Percentiles rank a stretch among this genome's conserved stretches.
Conservation (phyloP, 2,113 vertebrate species). For the Clupea harengus region DNA sequence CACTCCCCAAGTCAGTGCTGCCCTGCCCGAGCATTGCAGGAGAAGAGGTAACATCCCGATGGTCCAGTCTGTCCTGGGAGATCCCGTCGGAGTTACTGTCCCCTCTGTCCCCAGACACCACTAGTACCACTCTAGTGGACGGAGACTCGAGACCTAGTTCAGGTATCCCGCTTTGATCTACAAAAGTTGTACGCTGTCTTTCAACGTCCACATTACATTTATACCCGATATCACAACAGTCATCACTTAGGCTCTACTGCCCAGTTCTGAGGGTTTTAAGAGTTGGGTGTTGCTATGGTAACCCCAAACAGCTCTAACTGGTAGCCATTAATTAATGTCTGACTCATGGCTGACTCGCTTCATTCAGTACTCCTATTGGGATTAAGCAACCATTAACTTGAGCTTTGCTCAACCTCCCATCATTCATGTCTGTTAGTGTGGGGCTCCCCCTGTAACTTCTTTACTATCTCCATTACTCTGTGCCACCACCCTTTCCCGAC, state of each 20-base stretch:
- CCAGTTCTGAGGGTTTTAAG: not conserved
- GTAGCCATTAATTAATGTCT: not conserved
- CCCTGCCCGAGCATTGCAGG: conserved; percentile 52
- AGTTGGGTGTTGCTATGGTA: not conserved
- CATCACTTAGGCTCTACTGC: not conserved
- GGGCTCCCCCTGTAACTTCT: conserved; percentile 22
- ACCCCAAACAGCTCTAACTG: not conserved
- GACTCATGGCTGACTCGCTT: not conserved
- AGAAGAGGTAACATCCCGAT: conserved; percentile 58
- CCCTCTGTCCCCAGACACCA: conserved; percentile 64
- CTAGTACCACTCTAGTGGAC: conserved; percentile 58
- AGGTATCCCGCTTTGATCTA: conserved; percentile 55
- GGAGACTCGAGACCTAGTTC: conserved; percentile 77
- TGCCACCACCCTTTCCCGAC: not conserved
- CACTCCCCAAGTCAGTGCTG: conserved; percentile 53
- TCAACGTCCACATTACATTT: not conserved
- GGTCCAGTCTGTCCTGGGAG: conserved; percentile 74
- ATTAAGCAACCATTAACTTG: conserved; percentile 63
- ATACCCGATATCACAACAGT: not conserved
- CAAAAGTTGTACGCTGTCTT: not conserved
- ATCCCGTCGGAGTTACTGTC: conserved; percentile 70
- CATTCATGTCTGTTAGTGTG: conserved; percentile 32
- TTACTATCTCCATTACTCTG: not conserved
- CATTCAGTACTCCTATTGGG: not conserved
- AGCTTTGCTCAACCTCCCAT: conserved; percentile 34